Evolutionary conservation across 2,888 invertebrate genomes (phyloP), one percentile per base, ranked within the genome.

Genomic region (Parnassius apollo): DNA sequence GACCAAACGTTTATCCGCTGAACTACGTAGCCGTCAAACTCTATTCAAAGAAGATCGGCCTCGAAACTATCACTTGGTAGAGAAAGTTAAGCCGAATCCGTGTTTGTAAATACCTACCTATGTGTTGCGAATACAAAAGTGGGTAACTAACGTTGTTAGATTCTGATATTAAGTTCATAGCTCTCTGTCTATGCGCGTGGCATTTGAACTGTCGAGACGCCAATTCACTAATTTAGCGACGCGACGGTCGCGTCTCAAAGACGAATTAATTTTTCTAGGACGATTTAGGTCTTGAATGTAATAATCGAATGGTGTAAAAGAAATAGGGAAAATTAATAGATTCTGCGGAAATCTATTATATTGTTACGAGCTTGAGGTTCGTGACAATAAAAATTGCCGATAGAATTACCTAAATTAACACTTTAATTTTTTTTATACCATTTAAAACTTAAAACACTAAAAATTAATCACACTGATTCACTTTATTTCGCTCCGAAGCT

Each of bases 201-300:
- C 49, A 9, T 18, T 9, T 12, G 42, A 9, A 35, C 42, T 35
- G 42, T 9, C 7, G 35, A 12, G 52, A n/a, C 9, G 61, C 56
- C 52, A 57, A 61, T 57, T 57, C 52, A 45, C 45, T 56, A 45
- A 13, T 45, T 56, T 50, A 42, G 50, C 46, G 13, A 49, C 13
- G 50, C 46, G 13, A 49, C 13, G 2, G 45, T 46, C 52, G 18
- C 44, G n/a, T 9, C 12, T 46, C 57, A 62, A 62, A 57, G 62
- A 58, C 57, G 57, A 53, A 57, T 62, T 57, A 25, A 62, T 62
- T 62, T 57, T 62, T 53, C 53, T 57, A 53, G 42, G 48, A 45
- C 46, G 50, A 11, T 10, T 18, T n/a, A 12, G 10, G 18, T 44
- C 49, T 42, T 11, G 18, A 60, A 42, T 50, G 50, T 44, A 55